These are phyloP conservation scores for Alethe castanea DNA, from an alignment of 2,113 vertebrate genomes.

Conservation along the genomic window DNA sequence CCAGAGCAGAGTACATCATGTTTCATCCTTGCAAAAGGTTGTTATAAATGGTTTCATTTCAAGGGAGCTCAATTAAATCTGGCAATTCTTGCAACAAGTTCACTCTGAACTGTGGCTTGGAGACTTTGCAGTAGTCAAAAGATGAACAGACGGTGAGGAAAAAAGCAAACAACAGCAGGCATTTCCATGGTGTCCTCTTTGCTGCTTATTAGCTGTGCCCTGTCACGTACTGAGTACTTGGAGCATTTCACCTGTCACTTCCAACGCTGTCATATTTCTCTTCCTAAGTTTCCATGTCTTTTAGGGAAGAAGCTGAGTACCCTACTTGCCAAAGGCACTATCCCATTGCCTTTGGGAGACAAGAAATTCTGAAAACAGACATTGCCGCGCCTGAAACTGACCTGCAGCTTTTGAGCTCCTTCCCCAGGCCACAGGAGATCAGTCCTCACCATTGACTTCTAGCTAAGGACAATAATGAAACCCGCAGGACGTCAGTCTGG, in stretches of 20 bases:
- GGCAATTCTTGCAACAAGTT: background rate
- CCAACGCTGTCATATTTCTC: background rate
- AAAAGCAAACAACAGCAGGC: background rate
- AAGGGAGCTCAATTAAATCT: slow-evolving; percentile 12
- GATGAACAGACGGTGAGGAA: background rate
- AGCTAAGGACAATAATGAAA: background rate
- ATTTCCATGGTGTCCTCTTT: background rate
- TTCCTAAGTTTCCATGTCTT: background rate
- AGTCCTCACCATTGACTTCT: background rate
- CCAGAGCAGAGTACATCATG: background rate
- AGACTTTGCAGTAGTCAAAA: background rate
- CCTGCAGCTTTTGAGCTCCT: background rate
- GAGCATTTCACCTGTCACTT: background rate
- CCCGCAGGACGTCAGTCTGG: background rate
- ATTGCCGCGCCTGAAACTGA: background rate
- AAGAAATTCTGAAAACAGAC: background rate
- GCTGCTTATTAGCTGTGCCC: background rate
- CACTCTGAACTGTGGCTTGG: background rate
- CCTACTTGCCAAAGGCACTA: accelerated
- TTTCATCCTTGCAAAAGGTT: slow-evolving; percentile 13
- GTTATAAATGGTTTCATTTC: slow-evolving; percentile 23
- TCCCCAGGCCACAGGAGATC: background rate
- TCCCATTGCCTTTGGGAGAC: background rate
- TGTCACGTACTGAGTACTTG: background rate
- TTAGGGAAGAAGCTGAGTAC: background rate